Percentiles rank a stretch among this genome's conserved stretches.
These are phyloP conservation scores for Phaenicophaeus curvirostris DNA, from an alignment of 2,797 vertebrate genomes.

Conservation along the genomic window DNA sequence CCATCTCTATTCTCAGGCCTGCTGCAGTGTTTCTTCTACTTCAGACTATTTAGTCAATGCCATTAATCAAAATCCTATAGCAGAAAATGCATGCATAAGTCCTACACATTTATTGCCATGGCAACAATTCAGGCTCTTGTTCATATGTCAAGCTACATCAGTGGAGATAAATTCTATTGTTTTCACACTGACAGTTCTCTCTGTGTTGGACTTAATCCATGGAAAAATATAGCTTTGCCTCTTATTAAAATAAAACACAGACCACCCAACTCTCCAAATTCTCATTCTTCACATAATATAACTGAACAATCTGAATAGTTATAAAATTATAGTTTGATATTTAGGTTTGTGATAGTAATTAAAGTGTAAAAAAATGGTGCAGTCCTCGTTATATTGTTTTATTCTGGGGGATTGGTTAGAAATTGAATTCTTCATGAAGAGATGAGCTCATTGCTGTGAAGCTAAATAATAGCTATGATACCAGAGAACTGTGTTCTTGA, in stretches of 20 bases:
- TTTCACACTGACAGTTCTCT: slow-evolving; percentile 87
- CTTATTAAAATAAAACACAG: slow-evolving; percentile 76
- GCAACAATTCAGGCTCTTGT: slow-evolving; percentile 99
- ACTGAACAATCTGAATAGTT: slow-evolving; percentile 16
- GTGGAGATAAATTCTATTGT: slow-evolving; percentile 97
- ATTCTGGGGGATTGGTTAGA: slow-evolving; percentile 18
- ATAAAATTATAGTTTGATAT: slow-evolving; percentile 54
- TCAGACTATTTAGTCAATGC: slow-evolving; percentile 87
- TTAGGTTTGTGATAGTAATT: slow-evolving; percentile 49
- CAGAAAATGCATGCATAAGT: slow-evolving; percentile 99
- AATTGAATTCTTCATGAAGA: slow-evolving; percentile 64
- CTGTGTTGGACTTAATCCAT: slow-evolving; percentile 88
- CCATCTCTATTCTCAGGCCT: slow-evolving; percentile 64
- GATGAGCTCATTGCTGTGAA: slow-evolving; percentile 46
- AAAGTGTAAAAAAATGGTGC: slow-evolving; percentile 13
- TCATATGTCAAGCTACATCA: slow-evolving; percentile 99
- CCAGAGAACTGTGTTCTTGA: slow-evolving; percentile 23
- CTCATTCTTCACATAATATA: slow-evolving; percentile 9
- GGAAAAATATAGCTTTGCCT: slow-evolving; percentile 83
- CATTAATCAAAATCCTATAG: slow-evolving; percentile 98
- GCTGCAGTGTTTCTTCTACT: slow-evolving; percentile 72
- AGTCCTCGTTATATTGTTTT: slow-evolving; percentile 46
- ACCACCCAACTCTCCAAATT: slow-evolving; percentile 68
- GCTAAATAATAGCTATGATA: slow-evolving; percentile 45
- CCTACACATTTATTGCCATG: slow-evolving; percentile 98